Evolutionary conservation across 2,113 vertebrate genomes (phyloP), one percentile per base, ranked within the genome.

Genomic region (Chrysemys picta): DNA sequence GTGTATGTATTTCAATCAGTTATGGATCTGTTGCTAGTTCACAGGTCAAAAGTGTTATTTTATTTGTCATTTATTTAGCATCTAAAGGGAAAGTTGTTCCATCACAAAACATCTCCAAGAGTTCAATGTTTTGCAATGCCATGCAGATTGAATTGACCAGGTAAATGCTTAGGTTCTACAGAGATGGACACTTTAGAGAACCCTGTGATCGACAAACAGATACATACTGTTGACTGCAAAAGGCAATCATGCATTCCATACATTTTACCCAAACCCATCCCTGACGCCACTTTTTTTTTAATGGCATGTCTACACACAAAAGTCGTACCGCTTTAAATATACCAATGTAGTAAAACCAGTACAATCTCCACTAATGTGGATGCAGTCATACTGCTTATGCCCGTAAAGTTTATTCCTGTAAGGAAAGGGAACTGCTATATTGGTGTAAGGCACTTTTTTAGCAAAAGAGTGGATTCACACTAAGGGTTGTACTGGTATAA

Each of bases 1-100:
- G 1, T 10, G 1, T 1, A 7, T 45, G 54, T 38, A 49, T 12
- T 3, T 62, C 24, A 62, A 0, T 6, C 6, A 1, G 24, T 52
- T 52, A 21, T 52, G n/a, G 65, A 72, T 38, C 8, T 72, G 9
- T 72, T 38, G n/a, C 17, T 72, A 19, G 65, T 38, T 72, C 65
- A 72, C n/a, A 85, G 2, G n/a, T 2, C 27, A 0, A 5, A 38
- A 42, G 4, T 3, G 7, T 8, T 5, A 35, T 2, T n/a, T 54
- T 2, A 42, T 16, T 11, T n/a, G 2, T 2, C 4, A 47, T 38
- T 22, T 38, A 21, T 31, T 5, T 1, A 47, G 69, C 80, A 54
- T 69, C 80, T 22, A 45, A 45, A 56, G 54, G 45, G 42, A 16
- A 4, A n/a, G 35, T 5, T 27, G 4, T 11, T 0, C 78, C 10